Conservation (phyloP, 2,113 vertebrate genomes). For the Ciconia stormi region DNA sequence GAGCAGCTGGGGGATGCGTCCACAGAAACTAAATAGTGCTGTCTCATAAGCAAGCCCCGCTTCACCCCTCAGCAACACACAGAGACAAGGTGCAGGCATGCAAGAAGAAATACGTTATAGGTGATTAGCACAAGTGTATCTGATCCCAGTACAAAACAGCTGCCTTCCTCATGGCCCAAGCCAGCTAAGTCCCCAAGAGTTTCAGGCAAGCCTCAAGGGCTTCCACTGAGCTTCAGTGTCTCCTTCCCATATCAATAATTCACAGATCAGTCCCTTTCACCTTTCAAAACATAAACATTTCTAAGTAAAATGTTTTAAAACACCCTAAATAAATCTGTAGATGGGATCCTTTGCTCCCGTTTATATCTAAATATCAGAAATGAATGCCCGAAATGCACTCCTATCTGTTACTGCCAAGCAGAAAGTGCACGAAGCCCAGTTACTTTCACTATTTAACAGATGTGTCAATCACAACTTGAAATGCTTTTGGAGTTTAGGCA, state of each 20-base stretch:
- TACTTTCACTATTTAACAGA: not conserved
- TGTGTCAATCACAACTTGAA: not conserved
- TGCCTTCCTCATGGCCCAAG: not conserved
- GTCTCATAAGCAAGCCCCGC: not conserved
- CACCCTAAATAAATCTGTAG: not conserved
- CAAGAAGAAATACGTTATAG: not conserved
- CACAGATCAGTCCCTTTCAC: too few species aligned
- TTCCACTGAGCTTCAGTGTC: not conserved
- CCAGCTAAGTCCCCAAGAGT: not conserved
- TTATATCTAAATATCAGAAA: not conserved
- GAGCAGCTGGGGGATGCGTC: not conserved
- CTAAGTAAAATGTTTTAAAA: not conserved
- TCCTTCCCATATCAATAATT: not conserved
- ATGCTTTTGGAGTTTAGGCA: not conserved
- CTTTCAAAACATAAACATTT: not conserved
- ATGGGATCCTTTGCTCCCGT: not conserved
- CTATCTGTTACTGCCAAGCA: not conserved
- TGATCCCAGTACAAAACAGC: not conserved
- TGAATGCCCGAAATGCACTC: not conserved
- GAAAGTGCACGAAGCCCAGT: not conserved
- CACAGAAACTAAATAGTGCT: not conserved
- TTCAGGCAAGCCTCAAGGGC: not conserved
- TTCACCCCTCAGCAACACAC: not conserved
- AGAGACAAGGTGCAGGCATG: not conserved
- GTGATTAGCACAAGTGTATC: too few species aligned